A percentile compares a stretch with the other conserved stretches of the same genome.
phyloP scores from a whole-genome alignment of 1,140 invertebrate genomes.

The Drosophila elegans region DNA sequence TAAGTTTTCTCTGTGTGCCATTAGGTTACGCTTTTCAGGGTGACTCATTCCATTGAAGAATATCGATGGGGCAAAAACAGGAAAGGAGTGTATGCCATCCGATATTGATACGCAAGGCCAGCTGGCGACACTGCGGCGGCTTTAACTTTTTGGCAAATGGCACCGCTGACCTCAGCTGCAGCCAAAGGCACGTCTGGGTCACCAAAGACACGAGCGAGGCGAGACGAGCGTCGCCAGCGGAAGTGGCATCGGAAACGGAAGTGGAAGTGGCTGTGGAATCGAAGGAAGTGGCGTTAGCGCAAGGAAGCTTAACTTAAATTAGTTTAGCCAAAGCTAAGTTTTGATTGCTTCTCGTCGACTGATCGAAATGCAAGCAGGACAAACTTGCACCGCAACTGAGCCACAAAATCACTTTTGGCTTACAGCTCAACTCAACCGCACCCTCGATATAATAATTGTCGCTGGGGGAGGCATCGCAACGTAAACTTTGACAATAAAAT shows the following conservation, averaged over 20 bases:
- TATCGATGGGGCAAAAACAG: not conserved
- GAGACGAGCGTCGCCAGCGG: constrained; percentile 38
- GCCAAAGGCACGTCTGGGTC: constrained; percentile 26
- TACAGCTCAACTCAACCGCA: not conserved
- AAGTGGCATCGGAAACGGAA: constrained; percentile 16
- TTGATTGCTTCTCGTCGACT: constrained; percentile 12
- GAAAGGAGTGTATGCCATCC: constrained; percentile 7
- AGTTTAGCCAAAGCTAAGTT: constrained; percentile 31
- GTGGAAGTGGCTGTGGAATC: constrained; percentile 8
- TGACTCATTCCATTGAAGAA: too few species aligned
- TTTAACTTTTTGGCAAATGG: constrained; percentile 60
- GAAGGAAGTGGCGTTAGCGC: not conserved
- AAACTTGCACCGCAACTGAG: constrained; percentile 23
- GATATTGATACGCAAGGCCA: constrained; percentile 54
- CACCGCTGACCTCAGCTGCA: constrained; percentile 47
- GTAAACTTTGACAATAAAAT: constrained; percentile 54
- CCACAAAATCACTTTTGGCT: constrained; percentile 10
- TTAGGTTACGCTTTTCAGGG: not conserved
- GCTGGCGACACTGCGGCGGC: constrained; percentile 43
- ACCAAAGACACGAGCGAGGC: constrained; percentile 12
- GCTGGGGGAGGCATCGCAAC: constrained; percentile 28
- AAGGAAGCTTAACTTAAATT: constrained; percentile 45
- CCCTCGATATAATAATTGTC: constrained; percentile 37
- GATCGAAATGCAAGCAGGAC: constrained; percentile 4
- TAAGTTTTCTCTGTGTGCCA: not conserved